Conservation (phyloP, 2,888 invertebrate genomes). For the Adineta ricciae region DNA sequence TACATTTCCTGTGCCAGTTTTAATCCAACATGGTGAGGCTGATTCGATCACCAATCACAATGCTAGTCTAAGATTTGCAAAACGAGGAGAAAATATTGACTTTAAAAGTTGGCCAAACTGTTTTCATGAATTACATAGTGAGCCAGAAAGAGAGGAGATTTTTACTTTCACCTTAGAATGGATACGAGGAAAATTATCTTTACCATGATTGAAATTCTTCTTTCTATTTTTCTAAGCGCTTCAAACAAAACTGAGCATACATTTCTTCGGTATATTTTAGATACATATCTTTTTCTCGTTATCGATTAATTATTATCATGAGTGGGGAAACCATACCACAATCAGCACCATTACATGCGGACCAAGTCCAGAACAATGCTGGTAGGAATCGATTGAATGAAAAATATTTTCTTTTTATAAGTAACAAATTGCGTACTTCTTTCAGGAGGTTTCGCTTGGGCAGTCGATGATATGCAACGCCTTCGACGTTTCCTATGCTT, state of each 20-base stretch:
- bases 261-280: too few relatives aligned
- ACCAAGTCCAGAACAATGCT: constrained; percentile 37
- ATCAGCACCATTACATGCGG: constrained; percentile 25
- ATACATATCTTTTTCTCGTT: background rate
- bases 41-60: background rate
- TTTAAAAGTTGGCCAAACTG: background rate
- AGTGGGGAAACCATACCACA: constrained; percentile 25
- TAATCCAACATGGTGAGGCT: background rate
- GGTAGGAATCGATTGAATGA: constrained; percentile 30
- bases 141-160: background rate
- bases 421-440: background rate
- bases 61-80: background rate
- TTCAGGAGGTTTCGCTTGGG: constrained; percentile 43
- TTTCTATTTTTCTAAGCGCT: background rate
- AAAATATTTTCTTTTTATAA: background rate
- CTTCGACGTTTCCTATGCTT: constrained; percentile 47
- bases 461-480: constrained; percentile 42
- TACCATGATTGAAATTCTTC: background rate
- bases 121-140: constrained; percentile 12
- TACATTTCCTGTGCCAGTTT: background rate
- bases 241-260: too few relatives aligned
- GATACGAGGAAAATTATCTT: background rate
- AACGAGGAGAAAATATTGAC: background rate
- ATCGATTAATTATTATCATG: background rate
- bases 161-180: background rate